Evolutionary conservation across 2,113 vertebrate species (phyloP).

Genomic region (Turdus rufiventris): DNA sequence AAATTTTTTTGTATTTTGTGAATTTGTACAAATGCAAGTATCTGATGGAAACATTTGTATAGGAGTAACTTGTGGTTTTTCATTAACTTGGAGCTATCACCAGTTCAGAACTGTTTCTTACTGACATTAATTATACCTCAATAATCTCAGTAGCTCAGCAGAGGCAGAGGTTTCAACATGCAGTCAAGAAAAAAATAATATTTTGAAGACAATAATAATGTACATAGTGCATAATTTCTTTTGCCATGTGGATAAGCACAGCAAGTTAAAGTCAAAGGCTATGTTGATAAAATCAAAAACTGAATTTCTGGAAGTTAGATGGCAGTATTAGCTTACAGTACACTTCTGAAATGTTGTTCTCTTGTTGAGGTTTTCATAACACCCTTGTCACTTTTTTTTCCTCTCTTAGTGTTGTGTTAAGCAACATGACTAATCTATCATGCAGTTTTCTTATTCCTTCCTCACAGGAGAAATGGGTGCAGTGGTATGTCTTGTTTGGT

Average conservation of each 20-base stretch:
- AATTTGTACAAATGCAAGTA: neutral
- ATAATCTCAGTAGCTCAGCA: neutral
- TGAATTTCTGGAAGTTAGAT: slow-evolving; percentile 15
- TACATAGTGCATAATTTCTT: neutral
- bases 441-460: neutral
- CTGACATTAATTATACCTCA: neutral
- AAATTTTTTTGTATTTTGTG: neutral
- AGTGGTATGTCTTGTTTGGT: neutral
- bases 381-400: neutral
- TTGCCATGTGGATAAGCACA: neutral
- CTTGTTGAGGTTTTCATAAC: neutral
- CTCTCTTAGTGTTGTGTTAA: neutral
- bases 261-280: neutral
- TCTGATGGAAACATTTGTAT: neutral
- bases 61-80: neutral
- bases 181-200: neutral
- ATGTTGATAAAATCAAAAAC: neutral
- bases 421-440: neutral
- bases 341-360: neutral
- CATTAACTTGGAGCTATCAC: neutral
- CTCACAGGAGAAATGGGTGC: neutral
- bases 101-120: neutral
- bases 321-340: slow-evolving; percentile 27
- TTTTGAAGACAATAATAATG: neutral
- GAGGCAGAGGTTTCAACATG: neutral